Evolutionary conservation across 2,797 vertebrate genomes (phyloP).

Genomic region (Chaenodraco wilsoni): DNA sequence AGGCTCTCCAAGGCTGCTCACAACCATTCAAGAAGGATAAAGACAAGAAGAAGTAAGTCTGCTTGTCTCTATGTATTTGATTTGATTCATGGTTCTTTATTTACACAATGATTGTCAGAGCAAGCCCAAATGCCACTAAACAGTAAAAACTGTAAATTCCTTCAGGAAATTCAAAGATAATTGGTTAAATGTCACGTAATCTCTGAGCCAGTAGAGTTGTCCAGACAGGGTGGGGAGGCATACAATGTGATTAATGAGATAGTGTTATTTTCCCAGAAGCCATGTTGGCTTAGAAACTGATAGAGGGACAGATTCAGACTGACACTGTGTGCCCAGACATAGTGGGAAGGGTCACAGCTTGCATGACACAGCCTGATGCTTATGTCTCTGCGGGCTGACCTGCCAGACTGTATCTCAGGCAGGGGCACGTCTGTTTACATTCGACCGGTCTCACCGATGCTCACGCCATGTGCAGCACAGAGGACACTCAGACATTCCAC

Average conservation of each 20-base stretch:
- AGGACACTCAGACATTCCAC: constrained; percentile 46
- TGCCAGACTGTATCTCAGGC: constrained; percentile 72
- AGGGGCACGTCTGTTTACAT: constrained; percentile 66
- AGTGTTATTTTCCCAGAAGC: constrained; percentile 66
- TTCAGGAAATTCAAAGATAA: constrained; percentile 19
- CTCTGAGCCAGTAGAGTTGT: constrained; percentile 13
- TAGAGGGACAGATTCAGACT: constrained; percentile 73
- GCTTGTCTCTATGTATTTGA: constrained; percentile 5
- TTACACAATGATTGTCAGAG: neutral
- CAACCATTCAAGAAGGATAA: constrained; percentile 93
- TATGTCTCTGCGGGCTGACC: constrained; percentile 70
- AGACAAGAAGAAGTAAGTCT: constrained; percentile 96
- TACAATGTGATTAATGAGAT: constrained; percentile 64
- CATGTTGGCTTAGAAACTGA: constrained; percentile 67
- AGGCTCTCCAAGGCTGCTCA: constrained; percentile 88
- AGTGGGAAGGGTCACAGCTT: constrained; percentile 69
- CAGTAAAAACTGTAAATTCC: neutral
- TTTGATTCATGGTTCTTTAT: neutral
- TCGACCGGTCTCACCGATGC: constrained; percentile 48
- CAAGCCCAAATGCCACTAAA: neutral
- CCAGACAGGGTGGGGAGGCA: constrained; percentile 20
- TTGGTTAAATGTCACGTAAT: constrained; percentile 19
- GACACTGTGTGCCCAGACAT: constrained; percentile 74
- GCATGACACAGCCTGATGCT: constrained; percentile 65
- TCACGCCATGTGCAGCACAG: constrained; percentile 35